Base-by-base conservation (phyloP, 2,888 invertebrate genomes). In the Cybosia mesomella region DNA sequence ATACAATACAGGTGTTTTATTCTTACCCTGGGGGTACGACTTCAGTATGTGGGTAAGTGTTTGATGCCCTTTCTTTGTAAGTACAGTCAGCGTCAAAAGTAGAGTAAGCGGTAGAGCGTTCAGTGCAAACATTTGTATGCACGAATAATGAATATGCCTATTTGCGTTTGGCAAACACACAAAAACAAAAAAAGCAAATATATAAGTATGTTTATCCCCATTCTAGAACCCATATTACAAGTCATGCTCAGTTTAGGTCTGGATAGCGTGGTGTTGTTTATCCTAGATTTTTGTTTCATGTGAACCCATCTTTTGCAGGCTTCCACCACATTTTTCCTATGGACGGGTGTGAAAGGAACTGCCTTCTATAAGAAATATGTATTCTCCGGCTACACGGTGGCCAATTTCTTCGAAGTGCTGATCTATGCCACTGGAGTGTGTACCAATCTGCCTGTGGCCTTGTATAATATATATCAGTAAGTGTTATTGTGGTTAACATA, bases 21-120 rank as follows among this genome's bases (percentile, higher is more conserved):
- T 98, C 90, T 95, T 99, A 75, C 99, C 99, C 0, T 99, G 99
- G 99, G 99, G 98, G 11, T 99, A 99, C 88, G 99, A 99, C 91
- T 97, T 98, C 76, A 98, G 99, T 81, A 99, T 99, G 98, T 97
- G 99, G 96, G 99, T 99, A 91, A 96, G 97, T 69, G 2, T 39
- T n/a, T 18, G 11, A 39, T 9, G n/a, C n/a, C n/a, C 32, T n/a
- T 28, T 32, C 34, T 32, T 5, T 34, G 2, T 34, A 34, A 34
- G 34, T 34, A 28, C 28, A 28, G 28, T 28, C 28, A 28, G 28
- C 28, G 28, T 28, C 28, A 28, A 28, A 28, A 28, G n/a, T n/a
- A n/a, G n/a, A n/a, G n/a, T n/a, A n/a, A n/a, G n/a, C n/a, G n/a
- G n/a, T n/a, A n/a, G n/a, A n/a, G n/a, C n/a, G n/a, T n/a, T n/a